Percentiles rank a stretch among this genome's conserved stretches.
Evolutionary conservation across 2,113 vertebrate genomes (phyloP).

Genomic region (Nothoprocta perdicaria): DNA sequence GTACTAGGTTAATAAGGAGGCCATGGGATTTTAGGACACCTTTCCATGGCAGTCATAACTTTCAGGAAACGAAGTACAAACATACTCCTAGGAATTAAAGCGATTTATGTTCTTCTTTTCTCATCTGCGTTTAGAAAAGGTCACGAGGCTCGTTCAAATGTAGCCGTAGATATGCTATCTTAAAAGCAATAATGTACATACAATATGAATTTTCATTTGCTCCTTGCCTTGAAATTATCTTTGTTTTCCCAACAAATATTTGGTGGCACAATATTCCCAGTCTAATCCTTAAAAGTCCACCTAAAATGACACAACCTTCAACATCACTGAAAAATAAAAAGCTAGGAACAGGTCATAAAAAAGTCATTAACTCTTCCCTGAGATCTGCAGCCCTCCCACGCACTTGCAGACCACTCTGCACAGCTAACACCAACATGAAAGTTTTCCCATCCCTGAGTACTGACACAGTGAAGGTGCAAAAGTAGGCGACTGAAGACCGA

Average conservation of each 20-base stretch:
- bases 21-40: slow-evolving; percentile 60
- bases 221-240: slow-evolving; percentile 11
- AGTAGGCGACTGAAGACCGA: slow-evolving; percentile 28
- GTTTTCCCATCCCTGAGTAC: not conserved
- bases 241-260: not conserved
- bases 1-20: slow-evolving; percentile 80
- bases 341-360: accelerated
- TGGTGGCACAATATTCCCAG: not conserved
- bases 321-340: not conserved
- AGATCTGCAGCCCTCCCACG: not conserved
- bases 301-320: not conserved
- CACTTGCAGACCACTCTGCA: not conserved
- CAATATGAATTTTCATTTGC: not conserved
- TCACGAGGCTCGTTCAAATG: slow-evolving; percentile 53
- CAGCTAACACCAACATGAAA: not conserved
- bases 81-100: slow-evolving; percentile 16
- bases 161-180: not conserved
- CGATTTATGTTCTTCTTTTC: not conserved
- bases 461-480: slow-evolving; percentile 17
- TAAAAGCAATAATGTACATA: slow-evolving; percentile 4
- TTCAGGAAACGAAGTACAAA: slow-evolving; percentile 44
- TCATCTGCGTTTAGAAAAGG: slow-evolving; percentile 54
- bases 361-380: accelerated
- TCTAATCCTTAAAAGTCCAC: not conserved
- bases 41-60: slow-evolving; percentile 35